Base-by-base conservation (phyloP, 1,140 invertebrate genomes). In the Drosophila pectinifera region DNA sequence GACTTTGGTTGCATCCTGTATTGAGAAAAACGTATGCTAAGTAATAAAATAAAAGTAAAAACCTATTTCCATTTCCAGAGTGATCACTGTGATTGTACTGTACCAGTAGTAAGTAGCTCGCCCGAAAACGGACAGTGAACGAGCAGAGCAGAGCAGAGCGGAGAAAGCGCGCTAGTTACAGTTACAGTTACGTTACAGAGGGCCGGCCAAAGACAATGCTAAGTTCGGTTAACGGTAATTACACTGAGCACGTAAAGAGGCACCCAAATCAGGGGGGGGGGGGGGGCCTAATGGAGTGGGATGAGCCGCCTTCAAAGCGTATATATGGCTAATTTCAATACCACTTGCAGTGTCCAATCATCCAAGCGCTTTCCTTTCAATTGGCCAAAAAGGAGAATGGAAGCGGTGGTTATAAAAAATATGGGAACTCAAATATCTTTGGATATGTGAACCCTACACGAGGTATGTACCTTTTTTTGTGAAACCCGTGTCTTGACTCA, bases 111-210 rank as follows among this genome's bases (percentile, higher is more conserved):
- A 26, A 41, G 49, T 49, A 31, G 43, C 61, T 46, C 48, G 59
- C 45, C 67, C 68, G 36, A 72, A 72, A 72, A 72, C 68, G 65
- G 51, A 70, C 65, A 70, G 48, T 43, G 26, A 57, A 39, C 39
- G 39, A 49, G 56, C 42, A 16, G 56, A 43, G 20, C 45, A 24
- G 56, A 49, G 36, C 56, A 53, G 41, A 56, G 55, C 58, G 78
- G 80, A 86, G 82, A 85, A 85, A 85, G 82, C 83, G 70, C 70
- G 64, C 74, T 82, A 82, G 83, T 82, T 85, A 85, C 82, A 82
- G 69, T 85, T 85, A 77, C 80, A 83, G 59, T 79, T 68, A 65
- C 64, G 64, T 68, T 68, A 68, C 64, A 51, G 68, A 73, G 69
- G 65, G 65, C 56, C 55, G 56, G 64, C 67, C 69, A 73, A 73